A percentile compares a stretch with the other conserved stretches of the same genome.
Conservation (phyloP, 2,113 vertebrate species). For the Mungos mungo region DNA sequence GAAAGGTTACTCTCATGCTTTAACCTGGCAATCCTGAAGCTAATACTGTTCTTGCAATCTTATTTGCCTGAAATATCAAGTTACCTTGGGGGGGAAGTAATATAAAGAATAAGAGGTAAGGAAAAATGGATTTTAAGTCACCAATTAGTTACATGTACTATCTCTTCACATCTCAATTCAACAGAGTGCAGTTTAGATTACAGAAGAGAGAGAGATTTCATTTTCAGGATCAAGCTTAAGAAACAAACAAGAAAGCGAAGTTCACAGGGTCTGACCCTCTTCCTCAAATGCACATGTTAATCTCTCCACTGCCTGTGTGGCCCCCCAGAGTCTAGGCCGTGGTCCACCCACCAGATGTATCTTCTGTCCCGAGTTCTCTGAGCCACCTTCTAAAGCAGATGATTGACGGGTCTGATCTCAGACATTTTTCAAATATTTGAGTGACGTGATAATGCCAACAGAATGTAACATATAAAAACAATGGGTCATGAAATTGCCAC, state of each 20-base stretch:
- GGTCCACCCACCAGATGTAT: rapidly evolving
- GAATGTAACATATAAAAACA: neutral
- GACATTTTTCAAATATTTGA: neutral
- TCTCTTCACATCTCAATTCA: neutral
- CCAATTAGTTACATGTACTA: neutral
- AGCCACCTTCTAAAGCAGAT: neutral
- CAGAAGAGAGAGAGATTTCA: neutral
- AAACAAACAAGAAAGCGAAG: neutral
- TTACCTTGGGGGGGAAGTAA: neutral
- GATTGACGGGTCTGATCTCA: neutral
- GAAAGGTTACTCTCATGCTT: neutral
- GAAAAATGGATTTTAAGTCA: neutral
- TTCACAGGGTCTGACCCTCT: neutral
- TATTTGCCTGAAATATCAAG: neutral
- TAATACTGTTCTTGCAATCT: neutral
- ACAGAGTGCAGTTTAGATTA: neutral
- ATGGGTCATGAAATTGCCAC: neutral
- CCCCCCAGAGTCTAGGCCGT: rapidly evolving
- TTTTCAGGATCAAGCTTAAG: neutral
- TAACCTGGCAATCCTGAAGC: neutral
- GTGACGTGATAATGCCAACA: neutral
- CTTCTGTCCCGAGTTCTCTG: neutral
- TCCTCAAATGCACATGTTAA: rapidly evolving
- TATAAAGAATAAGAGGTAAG: neutral
- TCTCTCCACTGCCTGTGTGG: no score